Evolutionary conservation across 2,888 invertebrate genomes (phyloP).

Genomic region (Dexiosoma caninum): DNA sequence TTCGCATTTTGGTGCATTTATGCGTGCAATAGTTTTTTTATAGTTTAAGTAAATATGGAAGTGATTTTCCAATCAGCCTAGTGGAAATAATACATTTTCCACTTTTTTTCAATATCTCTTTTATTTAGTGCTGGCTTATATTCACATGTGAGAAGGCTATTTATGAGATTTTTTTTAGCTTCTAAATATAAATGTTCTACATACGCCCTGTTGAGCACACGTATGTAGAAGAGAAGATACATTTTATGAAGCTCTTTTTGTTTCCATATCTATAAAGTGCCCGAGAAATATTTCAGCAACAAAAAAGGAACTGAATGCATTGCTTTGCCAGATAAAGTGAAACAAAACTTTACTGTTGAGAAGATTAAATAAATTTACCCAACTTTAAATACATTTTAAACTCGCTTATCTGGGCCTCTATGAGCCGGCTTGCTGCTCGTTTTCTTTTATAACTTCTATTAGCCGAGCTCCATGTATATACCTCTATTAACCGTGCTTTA

Average conservation of each 20-base stretch:
- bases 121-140: neutral
- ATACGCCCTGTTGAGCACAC: neutral
- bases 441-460: too few species aligned
- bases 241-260: neutral
- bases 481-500: too few species aligned
- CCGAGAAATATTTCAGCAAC: neutral
- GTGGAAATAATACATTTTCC: constrained; percentile 62
- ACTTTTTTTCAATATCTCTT: constrained; percentile 3
- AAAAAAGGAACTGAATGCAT: too few species aligned
- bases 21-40: constrained; percentile 42
- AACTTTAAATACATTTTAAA: too few species aligned
- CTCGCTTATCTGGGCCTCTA: too few species aligned
- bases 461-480: too few species aligned
- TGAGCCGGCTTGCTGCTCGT: too few species aligned
- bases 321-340: too few species aligned
- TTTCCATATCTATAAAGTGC: neutral
- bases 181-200: constrained; percentile 46
- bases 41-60: constrained; percentile 43
- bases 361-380: too few species aligned
- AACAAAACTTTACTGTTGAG: too few species aligned
- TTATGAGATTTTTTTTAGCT: constrained; percentile 55
- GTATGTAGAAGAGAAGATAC: neutral
- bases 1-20: constrained; percentile 18
- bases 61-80: constrained; percentile 67
- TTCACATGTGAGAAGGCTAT: constrained; percentile 56